A percentile compares a stretch with the other conserved stretches of the same genome.
Evolutionary conservation across 2,113 vertebrate species (phyloP).

Genomic region (Myrmophylax atrothorax): DNA sequence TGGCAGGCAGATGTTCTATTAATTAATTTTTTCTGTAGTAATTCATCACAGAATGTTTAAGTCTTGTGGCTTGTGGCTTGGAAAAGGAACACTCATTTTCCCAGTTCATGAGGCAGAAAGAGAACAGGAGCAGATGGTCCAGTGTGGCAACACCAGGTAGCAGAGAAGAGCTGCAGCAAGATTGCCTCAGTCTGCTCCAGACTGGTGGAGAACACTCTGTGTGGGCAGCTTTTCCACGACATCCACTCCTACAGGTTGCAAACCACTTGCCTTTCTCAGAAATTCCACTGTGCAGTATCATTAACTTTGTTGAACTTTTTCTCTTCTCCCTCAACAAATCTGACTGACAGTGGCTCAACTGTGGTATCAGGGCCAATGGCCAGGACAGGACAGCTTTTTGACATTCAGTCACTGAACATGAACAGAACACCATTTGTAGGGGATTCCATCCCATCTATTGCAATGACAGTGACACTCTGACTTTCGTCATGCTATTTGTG

Average conservation of each 20-base stretch:
- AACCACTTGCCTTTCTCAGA: not conserved
- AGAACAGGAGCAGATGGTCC: constrained; percentile 39
- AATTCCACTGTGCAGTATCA: not conserved
- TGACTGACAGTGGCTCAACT: not conserved
- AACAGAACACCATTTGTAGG: not conserved
- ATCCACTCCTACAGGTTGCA: not conserved
- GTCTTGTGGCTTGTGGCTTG: constrained; percentile 13
- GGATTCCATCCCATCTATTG: not conserved
- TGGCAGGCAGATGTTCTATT: constrained; percentile 62
- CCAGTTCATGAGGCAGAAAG: constrained; percentile 52
- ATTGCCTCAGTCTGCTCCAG: not conserved
- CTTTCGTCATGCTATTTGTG: not conserved
- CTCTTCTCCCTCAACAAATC: not conserved
- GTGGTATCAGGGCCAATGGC: not conserved
- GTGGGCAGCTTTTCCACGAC: not conserved
- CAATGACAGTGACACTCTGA: not conserved
- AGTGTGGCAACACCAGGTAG: not conserved
- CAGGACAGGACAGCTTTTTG: not conserved
- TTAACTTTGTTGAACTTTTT: not conserved
- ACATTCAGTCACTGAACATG: not conserved
- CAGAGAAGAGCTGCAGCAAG: not conserved
- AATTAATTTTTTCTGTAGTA: constrained; percentile 44
- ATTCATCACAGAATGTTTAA: constrained; percentile 56
- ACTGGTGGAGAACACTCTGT: not conserved
- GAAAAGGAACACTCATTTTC: constrained; percentile 48